Evolutionary conservation across 2,113 vertebrate species (phyloP).

Genomic region (Carassius auratus): DNA sequence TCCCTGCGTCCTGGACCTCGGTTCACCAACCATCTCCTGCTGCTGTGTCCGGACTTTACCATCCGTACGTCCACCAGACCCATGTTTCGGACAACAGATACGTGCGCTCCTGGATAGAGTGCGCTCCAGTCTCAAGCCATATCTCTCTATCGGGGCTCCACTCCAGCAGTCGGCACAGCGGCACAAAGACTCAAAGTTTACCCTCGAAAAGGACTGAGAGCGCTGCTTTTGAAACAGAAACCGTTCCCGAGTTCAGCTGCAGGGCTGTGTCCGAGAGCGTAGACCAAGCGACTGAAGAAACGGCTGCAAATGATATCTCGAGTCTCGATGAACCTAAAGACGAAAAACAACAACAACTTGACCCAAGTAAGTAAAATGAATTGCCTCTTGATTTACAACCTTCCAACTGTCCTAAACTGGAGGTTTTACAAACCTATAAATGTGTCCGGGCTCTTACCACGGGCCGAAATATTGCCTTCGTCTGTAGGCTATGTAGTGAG

Average conservation of each 20-base stretch:
- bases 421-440: conserved; percentile 99
- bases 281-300: conserved; percentile 80
- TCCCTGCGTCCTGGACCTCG: conserved; percentile 90
- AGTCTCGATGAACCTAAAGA: conserved; percentile 90
- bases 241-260: conserved; percentile 82
- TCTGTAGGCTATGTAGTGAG: conserved; percentile 63
- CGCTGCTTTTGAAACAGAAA: conserved; percentile 80
- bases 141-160: conserved; percentile 84
- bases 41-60: conserved; percentile 90
- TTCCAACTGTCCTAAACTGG: conserved; percentile 94
- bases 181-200: conserved; percentile 85
- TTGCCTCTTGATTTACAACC: conserved; percentile 94
- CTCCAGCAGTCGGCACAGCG: conserved; percentile 82
- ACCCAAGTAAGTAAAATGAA: conserved; percentile 98
- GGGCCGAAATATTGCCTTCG: conserved; percentile 81
- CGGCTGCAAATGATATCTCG: conserved; percentile 83
- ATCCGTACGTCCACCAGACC: conserved; percentile 89
- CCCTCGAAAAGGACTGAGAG: conserved; percentile 83
- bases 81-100: conserved; percentile 90
- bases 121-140: conserved; percentile 78
- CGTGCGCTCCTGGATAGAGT: conserved; percentile 93
- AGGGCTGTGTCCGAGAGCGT: conserved; percentile 78
- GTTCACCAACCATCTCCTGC: conserved; percentile 85
- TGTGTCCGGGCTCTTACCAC: conserved; percentile 91
- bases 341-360: conserved; percentile 94